Base-by-base conservation (phyloP, 2,113 vertebrate genomes). In the Suricata suricatta region DNA sequence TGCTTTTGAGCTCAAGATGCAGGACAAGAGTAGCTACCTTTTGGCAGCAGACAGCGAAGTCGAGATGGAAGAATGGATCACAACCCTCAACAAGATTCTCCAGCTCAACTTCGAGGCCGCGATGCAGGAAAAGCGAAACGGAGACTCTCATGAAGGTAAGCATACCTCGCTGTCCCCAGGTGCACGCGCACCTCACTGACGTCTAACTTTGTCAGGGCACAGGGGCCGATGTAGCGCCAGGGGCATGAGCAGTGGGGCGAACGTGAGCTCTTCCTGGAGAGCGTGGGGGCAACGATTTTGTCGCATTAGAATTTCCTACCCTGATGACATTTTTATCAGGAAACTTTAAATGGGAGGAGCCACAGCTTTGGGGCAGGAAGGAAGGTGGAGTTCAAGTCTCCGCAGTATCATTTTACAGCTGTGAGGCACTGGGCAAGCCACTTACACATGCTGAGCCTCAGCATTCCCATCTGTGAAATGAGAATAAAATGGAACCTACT, bases 41-140 rank as follows among this genome's bases (percentile, higher is more conserved):
- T 98, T 99, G 98, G 99, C 99, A 19, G 99, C 99, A 7, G 99
- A 99, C 96, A 99, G 99, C 3, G 99, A 99, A 83, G 98, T 91
- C 1, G 99, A 99, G 99, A 99, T 99, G 99, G 99, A 99, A 90
- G 99, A 99, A 38, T 99, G 99, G 99, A 99, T 99, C 98, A 98
- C 99, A 95, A 99, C 99, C 0, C 98, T 99, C 80, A 99, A 99
- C 98, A 99, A 99, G 99, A 99, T 99, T 97, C 98, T 99, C 14
- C 99, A 99, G 98, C 99, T 99, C 98, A 99, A 99, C 96, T 99
- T 99, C 89, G 99, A 99, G 98, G 99, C 99, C 23, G 99, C 99
- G 81, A 99, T 99, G 99, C 99, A 99, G 98, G 99, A 99, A 97
- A 99, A 99, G 97, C 99, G 99, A 97, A 99, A 99, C 12, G 99